A percentile compares a stretch with the other conserved stretches of the same genome.
These are phyloP conservation scores for Gorsachius goisagi DNA, from an alignment of 2,113 vertebrate genomes.

Conservation along the genomic window DNA sequence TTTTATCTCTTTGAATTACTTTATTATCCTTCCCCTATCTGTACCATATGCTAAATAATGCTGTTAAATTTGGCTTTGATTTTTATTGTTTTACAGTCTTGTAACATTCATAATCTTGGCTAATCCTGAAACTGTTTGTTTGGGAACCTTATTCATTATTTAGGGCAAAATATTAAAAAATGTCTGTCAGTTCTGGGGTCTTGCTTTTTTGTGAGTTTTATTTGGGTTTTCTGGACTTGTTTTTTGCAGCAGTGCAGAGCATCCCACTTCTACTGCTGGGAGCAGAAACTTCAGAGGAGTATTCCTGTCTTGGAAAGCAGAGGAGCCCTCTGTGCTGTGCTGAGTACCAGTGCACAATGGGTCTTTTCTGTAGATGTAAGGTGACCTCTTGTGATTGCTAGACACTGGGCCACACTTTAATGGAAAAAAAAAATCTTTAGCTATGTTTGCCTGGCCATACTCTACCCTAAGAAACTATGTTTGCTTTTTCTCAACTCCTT, in stretches of 20 bases:
- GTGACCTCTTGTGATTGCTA: background rate
- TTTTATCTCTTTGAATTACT: constrained; percentile 15
- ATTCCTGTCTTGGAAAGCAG: background rate
- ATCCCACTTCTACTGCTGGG: background rate
- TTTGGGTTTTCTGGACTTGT: background rate
- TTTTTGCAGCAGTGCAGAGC: background rate
- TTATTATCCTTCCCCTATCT: background rate
- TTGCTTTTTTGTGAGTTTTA: background rate
- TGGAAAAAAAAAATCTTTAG: background rate
- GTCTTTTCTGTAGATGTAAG: background rate
- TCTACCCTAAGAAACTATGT: background rate
- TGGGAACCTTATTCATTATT: constrained; percentile 27
- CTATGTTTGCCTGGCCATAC: background rate
- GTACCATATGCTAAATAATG: constrained; percentile 47
- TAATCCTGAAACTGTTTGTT: constrained; percentile 1
- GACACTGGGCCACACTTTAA: background rate
- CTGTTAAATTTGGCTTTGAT: constrained; percentile 45
- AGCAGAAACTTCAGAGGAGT: background rate
- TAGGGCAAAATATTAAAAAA: constrained; percentile 23
- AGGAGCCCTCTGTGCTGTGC: accelerated
- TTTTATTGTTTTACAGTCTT: constrained; percentile 28
- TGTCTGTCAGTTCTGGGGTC: background rate
- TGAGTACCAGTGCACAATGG: accelerated
- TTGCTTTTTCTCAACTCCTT: background rate
- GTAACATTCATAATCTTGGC: constrained; percentile 28